phyloP scores from a whole-genome alignment of 1,140 invertebrate species.

The Helicoverpa zea region DNA sequence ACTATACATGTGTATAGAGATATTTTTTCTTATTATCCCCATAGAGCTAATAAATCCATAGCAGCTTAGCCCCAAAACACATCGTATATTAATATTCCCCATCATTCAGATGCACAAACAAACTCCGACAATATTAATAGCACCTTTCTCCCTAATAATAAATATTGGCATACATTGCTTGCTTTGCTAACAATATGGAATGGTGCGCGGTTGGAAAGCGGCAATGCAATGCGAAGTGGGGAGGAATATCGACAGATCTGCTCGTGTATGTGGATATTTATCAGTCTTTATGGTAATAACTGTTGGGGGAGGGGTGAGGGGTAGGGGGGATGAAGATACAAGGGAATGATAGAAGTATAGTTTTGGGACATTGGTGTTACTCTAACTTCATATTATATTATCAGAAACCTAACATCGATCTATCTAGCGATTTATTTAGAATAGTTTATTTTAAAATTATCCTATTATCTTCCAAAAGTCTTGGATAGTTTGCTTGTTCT shows the following conservation, averaged over 20 bases:
- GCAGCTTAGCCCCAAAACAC: conserved; percentile 31
- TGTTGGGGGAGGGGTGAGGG: conserved; percentile 25
- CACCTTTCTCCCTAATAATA: conserved; percentile 1
- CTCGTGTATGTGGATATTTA: conserved; percentile 56
- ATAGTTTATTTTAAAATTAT: no score
- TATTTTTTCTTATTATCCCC: conserved; percentile 9
- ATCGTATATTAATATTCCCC: conserved; percentile 43
- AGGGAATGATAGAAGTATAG: conserved; percentile 11
- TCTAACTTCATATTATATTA: no score
- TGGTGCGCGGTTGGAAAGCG: not conserved
- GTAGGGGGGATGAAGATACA: not conserved
- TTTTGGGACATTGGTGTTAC: not conserved
- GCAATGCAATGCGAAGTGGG: conserved; percentile 26
- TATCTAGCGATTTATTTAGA: no score
- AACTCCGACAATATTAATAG: conserved; percentile 24
- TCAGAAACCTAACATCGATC: no score
- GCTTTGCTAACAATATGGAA: conserved; percentile 16
- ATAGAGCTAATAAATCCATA: conserved; percentile 15
- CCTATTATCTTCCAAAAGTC: no score
- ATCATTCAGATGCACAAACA: conserved; percentile 41
- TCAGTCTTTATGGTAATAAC: conserved; percentile 62
- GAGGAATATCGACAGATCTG: conserved; percentile 45
- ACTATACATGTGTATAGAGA: not conserved
- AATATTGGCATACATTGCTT: conserved; percentile 27
- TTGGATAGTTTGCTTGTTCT: no score